Conservation (phyloP, 2,797 vertebrate species). For the Fringilla coelebs region DNA sequence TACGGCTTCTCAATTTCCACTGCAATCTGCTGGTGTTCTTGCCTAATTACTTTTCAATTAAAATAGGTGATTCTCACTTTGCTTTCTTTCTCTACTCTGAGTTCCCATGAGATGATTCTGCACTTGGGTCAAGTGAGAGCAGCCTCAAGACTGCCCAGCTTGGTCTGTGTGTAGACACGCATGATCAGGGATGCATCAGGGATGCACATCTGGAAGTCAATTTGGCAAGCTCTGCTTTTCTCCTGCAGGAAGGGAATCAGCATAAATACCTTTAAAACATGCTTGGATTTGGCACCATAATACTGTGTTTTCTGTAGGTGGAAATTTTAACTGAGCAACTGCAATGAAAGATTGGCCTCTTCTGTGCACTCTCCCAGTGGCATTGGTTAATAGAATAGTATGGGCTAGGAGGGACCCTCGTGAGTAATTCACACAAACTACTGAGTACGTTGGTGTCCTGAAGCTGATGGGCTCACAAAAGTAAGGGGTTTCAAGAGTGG, state of each 20-base stretch:
- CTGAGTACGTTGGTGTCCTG: not conserved
- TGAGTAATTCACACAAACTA: not conserved
- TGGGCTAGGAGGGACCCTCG: not conserved
- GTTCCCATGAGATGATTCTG: not conserved
- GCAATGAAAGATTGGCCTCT: not conserved
- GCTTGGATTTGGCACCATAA: not conserved
- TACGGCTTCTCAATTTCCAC: not conserved
- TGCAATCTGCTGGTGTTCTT: not conserved
- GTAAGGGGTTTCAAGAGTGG: not conserved
- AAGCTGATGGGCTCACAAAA: not conserved
- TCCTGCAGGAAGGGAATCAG: not conserved
- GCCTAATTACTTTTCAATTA: not conserved
- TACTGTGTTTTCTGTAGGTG: not conserved
- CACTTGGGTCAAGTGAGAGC: not conserved
- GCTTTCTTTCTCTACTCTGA: not conserved
- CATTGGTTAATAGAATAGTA: not conserved
- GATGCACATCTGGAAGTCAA: not conserved
- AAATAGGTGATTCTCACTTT: not conserved
- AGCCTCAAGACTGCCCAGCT: not conserved
- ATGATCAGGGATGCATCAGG: not conserved
- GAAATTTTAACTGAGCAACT: not conserved
- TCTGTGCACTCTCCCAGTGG: not conserved
- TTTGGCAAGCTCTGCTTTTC: not conserved
- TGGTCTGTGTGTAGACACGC: not conserved
- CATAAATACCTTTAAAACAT: not conserved